Evolutionary conservation across 2,888 invertebrate species (phyloP).

Genomic region (Baronia brevicornis): DNA sequence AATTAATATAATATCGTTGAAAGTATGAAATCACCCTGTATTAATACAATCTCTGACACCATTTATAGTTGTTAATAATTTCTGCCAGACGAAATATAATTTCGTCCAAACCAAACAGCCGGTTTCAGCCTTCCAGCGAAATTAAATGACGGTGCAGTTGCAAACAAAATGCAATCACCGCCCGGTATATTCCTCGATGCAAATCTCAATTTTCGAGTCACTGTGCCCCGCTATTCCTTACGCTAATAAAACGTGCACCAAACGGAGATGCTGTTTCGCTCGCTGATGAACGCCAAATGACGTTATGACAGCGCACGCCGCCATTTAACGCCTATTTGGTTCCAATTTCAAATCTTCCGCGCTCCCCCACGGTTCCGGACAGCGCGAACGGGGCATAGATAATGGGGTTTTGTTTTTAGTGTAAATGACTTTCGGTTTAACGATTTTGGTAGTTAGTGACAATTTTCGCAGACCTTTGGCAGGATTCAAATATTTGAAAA

Average conservation of each 20-base stretch:
- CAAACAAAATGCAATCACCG: conserved; percentile 74
- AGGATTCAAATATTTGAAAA: neutral
- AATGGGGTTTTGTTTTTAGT: conserved; percentile 60
- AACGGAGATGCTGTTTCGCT: conserved; percentile 70
- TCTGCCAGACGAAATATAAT: conserved; percentile 43
- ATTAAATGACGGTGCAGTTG: conserved; percentile 67
- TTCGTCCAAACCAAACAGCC: conserved; percentile 46
- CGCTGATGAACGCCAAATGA: conserved; percentile 74
- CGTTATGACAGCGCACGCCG: conserved; percentile 74
- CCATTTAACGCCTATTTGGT: conserved; percentile 82
- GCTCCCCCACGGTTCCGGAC: conserved; percentile 67
- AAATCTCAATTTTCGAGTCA: conserved; percentile 71
- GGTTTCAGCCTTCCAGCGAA: conserved; percentile 47
- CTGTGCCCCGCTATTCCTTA: conserved; percentile 72
- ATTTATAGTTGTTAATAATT: too few relatives aligned
- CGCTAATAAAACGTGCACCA: conserved; percentile 75
- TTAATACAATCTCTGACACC: too few relatives aligned
- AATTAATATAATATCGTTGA: too few relatives aligned
- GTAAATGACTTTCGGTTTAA: conserved; percentile 18
- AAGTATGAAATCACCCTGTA: too few relatives aligned
- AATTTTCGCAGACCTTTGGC: neutral
- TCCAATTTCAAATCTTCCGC: conserved; percentile 76
- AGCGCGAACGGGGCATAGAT: conserved; percentile 60
- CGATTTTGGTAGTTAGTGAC: neutral
- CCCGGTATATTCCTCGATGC: conserved; percentile 61